Percentiles rank a stretch among this genome's conserved stretches.
phyloP scores from a whole-genome alignment of 2,888 invertebrate species.

The Thereva nobilitata region DNA sequence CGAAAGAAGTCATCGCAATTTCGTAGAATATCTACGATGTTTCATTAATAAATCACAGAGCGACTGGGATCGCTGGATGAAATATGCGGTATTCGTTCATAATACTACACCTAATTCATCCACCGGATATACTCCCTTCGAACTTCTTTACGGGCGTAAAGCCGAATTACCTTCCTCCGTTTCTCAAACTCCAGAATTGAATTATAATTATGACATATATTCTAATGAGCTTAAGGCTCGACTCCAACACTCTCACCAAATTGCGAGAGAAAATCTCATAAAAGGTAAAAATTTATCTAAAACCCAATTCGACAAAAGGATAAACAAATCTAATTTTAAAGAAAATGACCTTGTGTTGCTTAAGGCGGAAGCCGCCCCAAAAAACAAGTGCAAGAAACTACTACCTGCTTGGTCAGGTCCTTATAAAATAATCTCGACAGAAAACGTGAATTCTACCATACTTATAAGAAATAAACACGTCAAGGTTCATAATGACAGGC shows the following conservation, averaged over 20 bases:
- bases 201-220: background rate
- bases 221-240: slow-evolving; percentile 1
- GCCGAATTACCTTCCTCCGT: background rate
- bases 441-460: background rate
- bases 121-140: background rate
- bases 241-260: background rate
- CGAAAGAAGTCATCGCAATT: too few relatives aligned
- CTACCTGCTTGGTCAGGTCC: background rate
- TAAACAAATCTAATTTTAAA: background rate
- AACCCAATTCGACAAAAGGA: background rate
- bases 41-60: too few relatives aligned
- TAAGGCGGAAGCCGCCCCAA: background rate
- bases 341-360: background rate
- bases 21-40: too few relatives aligned
- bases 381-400: background rate
- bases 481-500: background rate
- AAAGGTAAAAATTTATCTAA: background rate
- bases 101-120: slow-evolving; percentile 4
- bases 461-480: background rate
- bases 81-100: background rate
- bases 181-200: background rate
- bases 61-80: too few relatives aligned
- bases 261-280: background rate
- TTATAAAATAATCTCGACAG: background rate
- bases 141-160: slow-evolving; percentile 2